These are phyloP conservation scores for Lucinisca nassula DNA, from an alignment of 2,888 invertebrate species.

Conservation along the genomic window DNA sequence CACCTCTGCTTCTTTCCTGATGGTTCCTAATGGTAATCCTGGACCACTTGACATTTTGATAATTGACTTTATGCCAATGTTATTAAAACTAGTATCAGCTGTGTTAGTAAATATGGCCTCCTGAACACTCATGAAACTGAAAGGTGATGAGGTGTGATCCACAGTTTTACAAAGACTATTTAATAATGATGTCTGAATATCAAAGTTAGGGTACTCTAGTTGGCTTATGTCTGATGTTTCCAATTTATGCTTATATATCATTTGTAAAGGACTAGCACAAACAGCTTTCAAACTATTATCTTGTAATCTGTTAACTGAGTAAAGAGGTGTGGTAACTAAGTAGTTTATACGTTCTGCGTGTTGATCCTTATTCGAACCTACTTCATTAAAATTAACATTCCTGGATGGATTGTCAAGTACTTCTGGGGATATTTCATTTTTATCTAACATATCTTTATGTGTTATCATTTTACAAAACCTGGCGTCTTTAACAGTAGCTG, in stretches of 20 bases:
- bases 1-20: too few species aligned
- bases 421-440: background rate
- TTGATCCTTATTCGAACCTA: background rate
- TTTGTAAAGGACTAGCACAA: background rate
- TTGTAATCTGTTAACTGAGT: background rate
- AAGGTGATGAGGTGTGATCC: conserved; percentile 59
- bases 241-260: background rate
- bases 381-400: background rate
- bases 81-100: background rate
- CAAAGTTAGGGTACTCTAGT: conserved; percentile 63
- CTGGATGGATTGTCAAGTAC: background rate
- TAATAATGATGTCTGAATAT: conserved; percentile 66
- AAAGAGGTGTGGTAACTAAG: background rate
- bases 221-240: background rate
- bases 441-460: too few species aligned
- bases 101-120: conserved; percentile 8
- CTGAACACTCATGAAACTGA: conserved; percentile 40
- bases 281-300: too few species aligned
- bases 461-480: too few species aligned
- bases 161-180: conserved; percentile 63
- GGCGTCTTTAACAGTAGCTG: too few species aligned
- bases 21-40: too few species aligned
- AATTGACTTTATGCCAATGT: too few species aligned
- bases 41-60: too few species aligned
- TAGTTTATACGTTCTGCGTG: background rate